A percentile compares a stretch with the other conserved stretches of the same genome.
Evolutionary conservation across 2,113 vertebrate species (phyloP).

Genomic region (Tachycineta bicolor): DNA sequence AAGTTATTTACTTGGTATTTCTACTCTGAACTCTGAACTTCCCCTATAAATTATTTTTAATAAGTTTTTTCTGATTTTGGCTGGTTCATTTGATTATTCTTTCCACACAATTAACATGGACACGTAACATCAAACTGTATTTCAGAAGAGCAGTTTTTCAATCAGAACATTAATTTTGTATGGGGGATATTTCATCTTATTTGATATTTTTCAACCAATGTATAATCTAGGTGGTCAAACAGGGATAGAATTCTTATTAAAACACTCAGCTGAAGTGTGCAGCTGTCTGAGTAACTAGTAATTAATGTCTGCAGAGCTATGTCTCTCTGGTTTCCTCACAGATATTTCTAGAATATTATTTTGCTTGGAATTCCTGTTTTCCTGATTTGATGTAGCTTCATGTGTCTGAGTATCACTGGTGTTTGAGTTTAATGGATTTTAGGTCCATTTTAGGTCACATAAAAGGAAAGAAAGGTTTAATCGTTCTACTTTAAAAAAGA

Average conservation of each 20-base stretch:
- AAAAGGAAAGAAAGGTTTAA: neutral
- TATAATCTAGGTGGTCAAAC: neutral
- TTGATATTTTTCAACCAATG: neutral
- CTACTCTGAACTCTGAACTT: neutral
- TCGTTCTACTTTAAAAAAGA: neutral
- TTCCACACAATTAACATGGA: rapidly evolving
- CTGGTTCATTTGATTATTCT: neutral
- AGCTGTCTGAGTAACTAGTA: neutral
- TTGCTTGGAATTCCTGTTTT: neutral
- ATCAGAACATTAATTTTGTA: neutral
- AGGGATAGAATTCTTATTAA: neutral
- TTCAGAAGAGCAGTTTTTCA: neutral
- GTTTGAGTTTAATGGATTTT: neutral
- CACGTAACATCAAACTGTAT: neutral
- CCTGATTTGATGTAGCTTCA: neutral
- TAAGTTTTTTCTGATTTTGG: neutral
- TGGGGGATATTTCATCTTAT: neutral
- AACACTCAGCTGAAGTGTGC: neutral
- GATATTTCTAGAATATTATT: neutral
- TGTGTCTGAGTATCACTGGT: neutral
- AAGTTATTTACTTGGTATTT: neutral
- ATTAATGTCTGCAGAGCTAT: neutral
- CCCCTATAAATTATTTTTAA: neutral
- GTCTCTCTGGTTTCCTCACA: neutral
- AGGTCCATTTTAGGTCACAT: neutral